Evolutionary conservation across 2,888 invertebrate species (phyloP).

Genomic region (Rotaria macrura): DNA sequence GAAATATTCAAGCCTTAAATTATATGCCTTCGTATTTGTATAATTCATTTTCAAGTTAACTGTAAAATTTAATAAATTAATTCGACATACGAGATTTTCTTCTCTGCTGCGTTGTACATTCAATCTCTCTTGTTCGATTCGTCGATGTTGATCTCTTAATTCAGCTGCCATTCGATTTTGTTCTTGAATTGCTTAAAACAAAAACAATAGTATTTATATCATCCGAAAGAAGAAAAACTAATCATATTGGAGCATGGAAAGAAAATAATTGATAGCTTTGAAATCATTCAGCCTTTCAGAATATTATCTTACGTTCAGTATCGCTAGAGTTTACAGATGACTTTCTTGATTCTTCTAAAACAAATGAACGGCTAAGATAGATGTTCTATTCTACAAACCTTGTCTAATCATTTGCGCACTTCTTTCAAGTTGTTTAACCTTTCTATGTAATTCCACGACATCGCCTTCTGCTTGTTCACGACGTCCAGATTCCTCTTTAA

Average conservation of each 20-base stretch:
- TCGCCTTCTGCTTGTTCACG: neutral
- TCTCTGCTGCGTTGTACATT: constrained; percentile 47
- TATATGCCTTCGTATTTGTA: too few relatives aligned
- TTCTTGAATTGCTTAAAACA: constrained; percentile 34
- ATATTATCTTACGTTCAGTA: neutral
- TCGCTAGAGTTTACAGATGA: neutral
- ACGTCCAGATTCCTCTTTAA: neutral
- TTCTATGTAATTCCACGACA: neutral
- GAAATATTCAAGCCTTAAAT: too few relatives aligned
- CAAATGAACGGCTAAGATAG: neutral
- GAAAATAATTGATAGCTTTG: neutral
- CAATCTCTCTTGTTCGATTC: constrained; percentile 72
- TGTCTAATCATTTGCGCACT: constrained; percentile 34
- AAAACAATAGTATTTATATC: too few relatives aligned
- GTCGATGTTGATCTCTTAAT: constrained; percentile 72
- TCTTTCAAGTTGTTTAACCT: neutral
- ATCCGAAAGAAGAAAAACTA: too few relatives aligned
- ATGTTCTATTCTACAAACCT: constrained; percentile 19
- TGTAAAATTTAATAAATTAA: neutral
- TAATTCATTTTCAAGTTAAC: too few relatives aligned
- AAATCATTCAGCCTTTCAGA: neutral
- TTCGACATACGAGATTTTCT: constrained; percentile 43
- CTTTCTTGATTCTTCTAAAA: neutral
- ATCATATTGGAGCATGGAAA: neutral
- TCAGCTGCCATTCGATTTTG: constrained; percentile 74